Percentiles rank a stretch among this genome's conserved stretches.
These are phyloP conservation scores for Gymnoscopelus microlampas DNA, from an alignment of 2,797 vertebrate species.

Conservation along the genomic window DNA sequence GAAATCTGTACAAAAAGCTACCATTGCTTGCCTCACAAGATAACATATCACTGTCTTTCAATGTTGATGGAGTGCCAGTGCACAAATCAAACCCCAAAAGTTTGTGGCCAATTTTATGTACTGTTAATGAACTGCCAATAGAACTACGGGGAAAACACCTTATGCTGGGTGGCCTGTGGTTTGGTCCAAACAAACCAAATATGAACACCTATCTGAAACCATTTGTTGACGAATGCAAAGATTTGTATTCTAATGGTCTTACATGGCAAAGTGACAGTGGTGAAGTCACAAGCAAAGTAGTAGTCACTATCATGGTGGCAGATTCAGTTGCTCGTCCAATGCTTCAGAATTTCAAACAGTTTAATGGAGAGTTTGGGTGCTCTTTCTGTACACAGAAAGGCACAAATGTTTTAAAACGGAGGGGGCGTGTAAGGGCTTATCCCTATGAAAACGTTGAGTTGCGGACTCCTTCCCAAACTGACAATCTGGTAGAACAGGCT, in stretches of 20 bases:
- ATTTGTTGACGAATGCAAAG: conserved; percentile 34
- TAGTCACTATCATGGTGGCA: conserved; percentile 39
- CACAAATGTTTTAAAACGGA: conserved; percentile 35
- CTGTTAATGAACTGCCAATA: conserved; percentile 32
- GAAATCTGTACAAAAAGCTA: no score
- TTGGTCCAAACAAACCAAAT: conserved; percentile 13
- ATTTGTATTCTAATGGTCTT: conserved; percentile 24
- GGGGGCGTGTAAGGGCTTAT: neutral
- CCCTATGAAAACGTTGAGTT: conserved; percentile 25
- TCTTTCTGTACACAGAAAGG: conserved; percentile 21
- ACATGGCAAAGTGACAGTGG: conserved; percentile 24
- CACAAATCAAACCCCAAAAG: conserved; percentile 11
- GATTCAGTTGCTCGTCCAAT: conserved; percentile 37
- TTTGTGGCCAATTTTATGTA: conserved; percentile 45
- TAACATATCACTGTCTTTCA: neutral
- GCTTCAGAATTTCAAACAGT: conserved; percentile 32
- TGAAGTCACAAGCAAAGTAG: conserved; percentile 27
- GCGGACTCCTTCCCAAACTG: neutral
- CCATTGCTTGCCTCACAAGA: no score
- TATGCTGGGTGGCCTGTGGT: conserved; percentile 45
- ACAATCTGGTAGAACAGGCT: conserved; percentile 30
- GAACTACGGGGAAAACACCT: conserved; percentile 17
- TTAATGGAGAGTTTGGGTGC: conserved; percentile 45
- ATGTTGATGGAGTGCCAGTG: conserved; percentile 24
- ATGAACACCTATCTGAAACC: conserved; percentile 36